Percentiles rank a stretch among this genome's conserved stretches.
These are phyloP conservation scores for Elgaria multicarinata DNA, from an alignment of 2,113 vertebrate species.

Conservation along the genomic window DNA sequence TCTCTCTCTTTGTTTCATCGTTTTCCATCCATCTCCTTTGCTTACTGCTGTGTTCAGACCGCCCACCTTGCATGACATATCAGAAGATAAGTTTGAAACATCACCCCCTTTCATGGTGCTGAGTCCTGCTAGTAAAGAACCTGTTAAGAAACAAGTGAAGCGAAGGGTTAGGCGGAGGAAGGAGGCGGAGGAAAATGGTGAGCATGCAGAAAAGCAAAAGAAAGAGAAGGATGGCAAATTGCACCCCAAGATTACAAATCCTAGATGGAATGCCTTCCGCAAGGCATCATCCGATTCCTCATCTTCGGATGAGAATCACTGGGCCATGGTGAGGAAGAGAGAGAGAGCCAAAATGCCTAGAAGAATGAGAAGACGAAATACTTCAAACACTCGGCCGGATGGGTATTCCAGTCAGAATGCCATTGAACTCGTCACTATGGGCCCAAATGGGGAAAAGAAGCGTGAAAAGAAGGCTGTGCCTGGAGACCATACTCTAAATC, in stretches of 20 bases:
- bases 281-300: slow-evolving; percentile 77
- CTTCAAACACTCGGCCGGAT: slow-evolving; percentile 64
- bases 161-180: slow-evolving; percentile 82
- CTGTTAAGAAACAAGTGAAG: slow-evolving; percentile 85
- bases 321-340: slow-evolving; percentile 85
- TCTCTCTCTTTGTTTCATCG: slow-evolving; percentile 61
- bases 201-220: slow-evolving; percentile 70
- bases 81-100: slow-evolving; percentile 83
- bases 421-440: slow-evolving; percentile 79
- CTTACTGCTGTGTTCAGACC: slow-evolving; percentile 80
- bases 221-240: slow-evolving; percentile 65
- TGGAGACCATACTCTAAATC: slow-evolving; percentile 62
- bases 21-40: slow-evolving; percentile 71
- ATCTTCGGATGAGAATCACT: slow-evolving; percentile 81
- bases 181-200: slow-evolving; percentile 72
- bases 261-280: slow-evolving; percentile 65
- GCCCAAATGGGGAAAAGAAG: slow-evolving; percentile 66
- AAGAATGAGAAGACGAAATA: slow-evolving; percentile 76
- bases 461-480: slow-evolving; percentile 45
- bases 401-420: slow-evolving; percentile 52
- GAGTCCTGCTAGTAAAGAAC: slow-evolving; percentile 75
- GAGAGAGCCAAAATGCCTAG: slow-evolving; percentile 81
- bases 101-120: slow-evolving; percentile 77
- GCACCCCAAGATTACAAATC: slow-evolving; percentile 64
- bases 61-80: slow-evolving; percentile 80